Evolutionary conservation across 2,113 vertebrate genomes (phyloP).

Genomic region (Nothoprocta pentlandii): DNA sequence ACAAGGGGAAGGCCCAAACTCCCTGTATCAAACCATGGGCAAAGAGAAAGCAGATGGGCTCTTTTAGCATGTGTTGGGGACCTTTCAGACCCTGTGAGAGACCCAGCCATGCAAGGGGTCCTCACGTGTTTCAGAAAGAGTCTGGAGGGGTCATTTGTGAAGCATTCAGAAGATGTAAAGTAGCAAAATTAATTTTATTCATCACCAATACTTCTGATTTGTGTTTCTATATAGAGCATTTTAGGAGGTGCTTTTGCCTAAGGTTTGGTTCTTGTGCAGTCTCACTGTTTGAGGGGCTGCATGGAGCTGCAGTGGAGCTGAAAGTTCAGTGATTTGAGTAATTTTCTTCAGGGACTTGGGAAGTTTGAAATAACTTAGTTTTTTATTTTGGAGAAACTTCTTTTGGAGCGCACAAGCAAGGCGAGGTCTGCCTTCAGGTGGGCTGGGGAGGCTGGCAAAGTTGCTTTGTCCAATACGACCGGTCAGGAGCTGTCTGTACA

Average conservation of each 20-base stretch:
- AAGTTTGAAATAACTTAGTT: neutral
- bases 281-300: neutral
- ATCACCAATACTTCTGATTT: neutral
- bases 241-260: neutral
- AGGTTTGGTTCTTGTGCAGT: fast-evolving
- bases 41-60: no score
- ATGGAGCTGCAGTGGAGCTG: neutral
- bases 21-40: neutral
- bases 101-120: fast-evolving
- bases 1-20: neutral
- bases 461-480: neutral
- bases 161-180: neutral
- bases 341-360: neutral
- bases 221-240: neutral
- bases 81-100: neutral
- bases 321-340: neutral
- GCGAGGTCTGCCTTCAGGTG: fast-evolving
- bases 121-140: neutral
- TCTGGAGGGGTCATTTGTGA: neutral
- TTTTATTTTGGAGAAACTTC: neutral
- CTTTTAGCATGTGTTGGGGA: fast-evolving
- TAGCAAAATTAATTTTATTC: neutral
- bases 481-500: neutral
- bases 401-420: neutral
- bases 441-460: neutral